A percentile compares a stretch with the other conserved stretches of the same genome.
These are phyloP conservation scores for Diploptera punctata DNA, from an alignment of 2,888 invertebrate genomes.

Conservation along the genomic window DNA sequence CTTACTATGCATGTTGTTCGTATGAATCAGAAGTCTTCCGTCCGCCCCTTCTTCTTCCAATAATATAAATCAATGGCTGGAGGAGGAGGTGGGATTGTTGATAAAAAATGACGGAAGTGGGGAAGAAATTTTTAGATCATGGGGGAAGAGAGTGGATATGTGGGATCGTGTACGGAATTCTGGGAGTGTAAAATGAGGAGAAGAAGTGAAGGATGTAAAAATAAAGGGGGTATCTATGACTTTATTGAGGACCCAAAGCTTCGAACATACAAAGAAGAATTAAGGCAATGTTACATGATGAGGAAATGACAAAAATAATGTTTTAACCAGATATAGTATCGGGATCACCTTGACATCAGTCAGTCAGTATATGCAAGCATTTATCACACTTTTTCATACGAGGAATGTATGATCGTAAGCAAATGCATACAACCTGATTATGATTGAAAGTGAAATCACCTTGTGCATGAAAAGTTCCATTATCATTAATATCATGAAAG, in stretches of 20 bases:
- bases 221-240: constrained; percentile 5
- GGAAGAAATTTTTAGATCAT: neutral
- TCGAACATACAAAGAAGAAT: neutral
- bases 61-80: constrained; percentile 39
- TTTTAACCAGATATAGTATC: too few species aligned
- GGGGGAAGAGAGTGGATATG: neutral
- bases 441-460: too few species aligned
- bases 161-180: neutral
- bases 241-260: constrained; percentile 10
- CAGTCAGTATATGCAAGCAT: too few species aligned
- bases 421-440: too few species aligned
- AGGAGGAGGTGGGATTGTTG: constrained; percentile 29
- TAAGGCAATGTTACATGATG: neutral
- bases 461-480: too few species aligned
- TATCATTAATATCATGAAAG: too few species aligned
- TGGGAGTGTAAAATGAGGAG: constrained; percentile 11
- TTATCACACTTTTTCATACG: too few species aligned
- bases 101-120: constrained; percentile 18
- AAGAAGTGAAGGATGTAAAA: neutral
- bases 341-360: too few species aligned
- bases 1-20: neutral
- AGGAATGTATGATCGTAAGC: too few species aligned
- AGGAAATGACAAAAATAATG: neutral
- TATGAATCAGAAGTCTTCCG: neutral
- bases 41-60: constrained; percentile 8